Evolutionary conservation across 2,888 invertebrate genomes (phyloP), one percentile per base, ranked within the genome.

Genomic region (Cenopis cana): DNA sequence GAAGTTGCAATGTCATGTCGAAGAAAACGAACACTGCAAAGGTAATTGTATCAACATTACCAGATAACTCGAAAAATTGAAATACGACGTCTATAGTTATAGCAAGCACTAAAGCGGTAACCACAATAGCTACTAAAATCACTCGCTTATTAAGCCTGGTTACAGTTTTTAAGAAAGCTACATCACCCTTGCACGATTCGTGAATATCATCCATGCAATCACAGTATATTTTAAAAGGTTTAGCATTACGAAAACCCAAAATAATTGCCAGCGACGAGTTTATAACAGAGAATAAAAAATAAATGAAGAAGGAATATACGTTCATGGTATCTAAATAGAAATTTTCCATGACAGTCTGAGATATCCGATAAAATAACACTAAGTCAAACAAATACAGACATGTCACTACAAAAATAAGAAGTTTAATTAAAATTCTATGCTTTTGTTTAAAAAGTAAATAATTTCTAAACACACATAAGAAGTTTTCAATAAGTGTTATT

Each of bases 381-480:
- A 33, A 10, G 3, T n/a, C 8, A 14, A 11, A 33, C 10, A 56
- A 17, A 36, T 33, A 17, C 0, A 18, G 10, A 17, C 24, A 54
- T 2, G n/a, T 5, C 0, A 33, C 17, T 11, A 17, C 1, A 3
- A 17, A 4, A n/a, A 56, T 4, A 11, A 36, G 33, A 18, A 56
- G 4, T 10, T 17, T 17, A 6, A 56, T n/a, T 11, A 17, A 56
- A 56, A 12, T 17, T 33, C 33, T 33, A 11, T 17, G 33, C 11
- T 17, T 33, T 24, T n/a, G 11, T 36, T 56, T 33, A 1, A 56
- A 11, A 33, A 10, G 17, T 33, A 33, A 11, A 9, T 56, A 56
- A 56, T 56, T 56, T 56, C 56, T 56, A 11, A 56, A 56, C 4
- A 56, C 56, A 11, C 56, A 33, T 5, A 36, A 11, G 4, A 56